Base-by-base conservation (phyloP, 1,140 invertebrate species). In the Neocloeon triangulifer region DNA sequence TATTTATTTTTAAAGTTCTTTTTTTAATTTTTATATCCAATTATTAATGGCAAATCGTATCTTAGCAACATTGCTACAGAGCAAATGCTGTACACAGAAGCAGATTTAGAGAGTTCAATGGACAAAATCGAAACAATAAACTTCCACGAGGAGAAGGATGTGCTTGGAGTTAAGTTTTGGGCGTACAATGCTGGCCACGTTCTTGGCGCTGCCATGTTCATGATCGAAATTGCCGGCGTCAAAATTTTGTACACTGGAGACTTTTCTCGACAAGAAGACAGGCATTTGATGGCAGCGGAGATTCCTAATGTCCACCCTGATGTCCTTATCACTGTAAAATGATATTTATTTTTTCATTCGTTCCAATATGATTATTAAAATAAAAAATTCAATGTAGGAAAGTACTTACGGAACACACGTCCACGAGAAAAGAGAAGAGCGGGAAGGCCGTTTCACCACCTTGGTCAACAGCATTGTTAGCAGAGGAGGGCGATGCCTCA, bases 331-430 rank as follows among this genome's bases (percentile, higher is more conserved):
- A 91, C 84, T 2, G 73, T 76, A 56, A 53, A 52, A 44, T 26
- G 35, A 21, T 36, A 10, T 39, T 28, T 27, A 35, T 33, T 35
- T 7, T 37, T 19, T 33, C 10, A 19, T 3, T 23, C n/a, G 8
- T 8, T n/a, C n/a, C n/a, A 23, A 23, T 23, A 16, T 39, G 3
- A 28, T 28, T 25, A n/a, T 25, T 28, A n/a, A n/a, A n/a, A n/a
- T n/a, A n/a, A n/a, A n/a, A n/a, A n/a, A n/a, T 33, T 6, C 10
- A 0, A 30, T 37, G 14, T 46, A 79, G 75, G 92, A 99, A 59
- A 94, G 92, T 0, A 99, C 95, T 1, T 99, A 98, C 58, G 95
- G 95, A 4, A 97, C 91, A 1, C 92, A 98, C 56, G 91, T 98
- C 39, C 95, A 99, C 53, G 95, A 99, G 52, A 91, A 94, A 43